Base-by-base conservation (phyloP, 2,797 vertebrate species). In the Scomberomorus guttatus region DNA sequence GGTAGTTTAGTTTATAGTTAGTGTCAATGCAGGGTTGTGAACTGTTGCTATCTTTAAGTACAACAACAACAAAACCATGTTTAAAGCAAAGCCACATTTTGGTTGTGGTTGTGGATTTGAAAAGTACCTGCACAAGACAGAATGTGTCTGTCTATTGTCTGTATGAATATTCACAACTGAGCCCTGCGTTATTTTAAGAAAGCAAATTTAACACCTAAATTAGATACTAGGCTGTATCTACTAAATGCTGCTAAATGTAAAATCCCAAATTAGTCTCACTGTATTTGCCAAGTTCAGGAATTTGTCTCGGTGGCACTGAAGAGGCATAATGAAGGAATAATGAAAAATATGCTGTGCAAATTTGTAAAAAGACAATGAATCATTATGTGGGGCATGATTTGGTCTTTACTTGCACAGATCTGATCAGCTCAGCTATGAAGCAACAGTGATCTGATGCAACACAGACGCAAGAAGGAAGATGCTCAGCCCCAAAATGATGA, bases 361-460 rank as follows among this genome's bases (percentile, higher is more conserved):
- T 25, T 57, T 11, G 12, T 25, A 24, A 34, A 50, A 52, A 34
- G 18, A 3, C 6, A 1, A 66, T 11, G 3, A 54, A 8, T 44
- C 25, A 44, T 48, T 17, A 1, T 7, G n/a, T 12, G 17, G 7
- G 39, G 66, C 52, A 72, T 65, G 48, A 65, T 17, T 52, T 22
- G 2, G 34, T 37, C 39, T 72, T 32, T 12, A 42, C 10, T 24
- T 52, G 65, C 22, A 65, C 50, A 48, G 39, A 72, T 75, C 29
- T 27, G 24, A 75, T 25, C 5, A 5, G 39, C 63, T 59, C 20
- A 34, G 44, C 2, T 11, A 4, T 90, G 76, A 84, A 86, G 80
- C 80, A 92, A 87, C 67, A 6, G 8, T 20, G 24, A 65, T 79
- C 66, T 90, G 85, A 86, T 84, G 90, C 81, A 93, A 93, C 74